Evolutionary conservation across 2,888 invertebrate species (phyloP).

Genomic region (Cenopis cana): DNA sequence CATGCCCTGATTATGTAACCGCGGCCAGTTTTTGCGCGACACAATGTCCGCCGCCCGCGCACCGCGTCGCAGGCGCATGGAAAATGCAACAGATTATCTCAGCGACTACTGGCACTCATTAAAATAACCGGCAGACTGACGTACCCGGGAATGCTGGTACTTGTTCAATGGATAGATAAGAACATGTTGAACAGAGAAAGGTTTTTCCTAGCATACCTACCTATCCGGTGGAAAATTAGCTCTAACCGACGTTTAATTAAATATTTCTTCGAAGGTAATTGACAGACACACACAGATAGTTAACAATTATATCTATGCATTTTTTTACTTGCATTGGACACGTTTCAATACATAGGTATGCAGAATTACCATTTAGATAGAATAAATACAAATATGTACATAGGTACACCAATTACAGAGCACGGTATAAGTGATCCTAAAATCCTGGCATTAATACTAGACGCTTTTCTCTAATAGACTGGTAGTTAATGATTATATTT

Average conservation of each 20-base stretch:
- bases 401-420: no score
- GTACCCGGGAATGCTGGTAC: constrained; percentile 32
- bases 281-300: background rate
- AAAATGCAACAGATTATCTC: constrained; percentile 69
- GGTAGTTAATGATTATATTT: no score
- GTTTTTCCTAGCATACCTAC: constrained; percentile 27
- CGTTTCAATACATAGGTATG: no score
- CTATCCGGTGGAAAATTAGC: constrained; percentile 27
- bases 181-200: constrained; percentile 35
- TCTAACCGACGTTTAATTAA: background rate
- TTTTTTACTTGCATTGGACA: no score
- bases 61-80: constrained; percentile 51
- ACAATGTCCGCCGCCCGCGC: constrained; percentile 46
- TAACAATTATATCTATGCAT: background rate
- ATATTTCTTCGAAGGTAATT: background rate
- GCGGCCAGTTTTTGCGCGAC: constrained; percentile 58
- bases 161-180: constrained; percentile 30
- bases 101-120: constrained; percentile 35
- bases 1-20: constrained; percentile 69
- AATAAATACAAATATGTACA: no score
- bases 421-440: no score
- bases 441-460: no score
- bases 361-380: no score
- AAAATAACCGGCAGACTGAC: constrained; percentile 38
- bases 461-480: no score